phyloP scores from a whole-genome alignment of 2,888 invertebrate genomes.

The Drosophila melanosoma region DNA sequence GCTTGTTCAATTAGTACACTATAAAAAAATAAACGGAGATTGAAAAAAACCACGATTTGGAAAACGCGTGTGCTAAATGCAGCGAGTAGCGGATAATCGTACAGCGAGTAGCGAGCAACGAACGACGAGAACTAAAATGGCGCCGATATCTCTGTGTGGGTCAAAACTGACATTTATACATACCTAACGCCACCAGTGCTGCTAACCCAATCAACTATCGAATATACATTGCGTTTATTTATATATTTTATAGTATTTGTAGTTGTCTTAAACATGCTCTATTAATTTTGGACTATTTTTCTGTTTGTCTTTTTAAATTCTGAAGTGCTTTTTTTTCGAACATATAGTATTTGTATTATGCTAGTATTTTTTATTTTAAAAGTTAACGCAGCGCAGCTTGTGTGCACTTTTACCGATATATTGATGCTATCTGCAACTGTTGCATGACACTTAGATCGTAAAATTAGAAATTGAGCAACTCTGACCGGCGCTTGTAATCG shows the following conservation, averaged over 20 bases:
- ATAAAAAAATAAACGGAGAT: conserved; percentile 61
- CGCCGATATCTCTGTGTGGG: conserved; percentile 53
- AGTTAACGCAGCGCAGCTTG: background rate
- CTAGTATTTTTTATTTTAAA: background rate
- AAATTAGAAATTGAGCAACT: background rate
- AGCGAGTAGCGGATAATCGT: conserved; percentile 54
- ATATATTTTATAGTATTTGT: background rate
- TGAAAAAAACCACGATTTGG: conserved; percentile 74
- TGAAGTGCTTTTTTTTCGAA: background rate
- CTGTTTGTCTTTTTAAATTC: background rate
- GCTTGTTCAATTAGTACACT: conserved; percentile 44
- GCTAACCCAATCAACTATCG: conserved; percentile 10
- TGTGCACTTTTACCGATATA: background rate
- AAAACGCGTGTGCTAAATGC: conserved; percentile 68
- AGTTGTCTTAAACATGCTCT: background rate
- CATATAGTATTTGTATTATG: no score
- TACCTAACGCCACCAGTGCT: background rate
- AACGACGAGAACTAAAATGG: conserved; percentile 60
- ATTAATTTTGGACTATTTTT: background rate
- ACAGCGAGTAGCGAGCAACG: conserved; percentile 46
- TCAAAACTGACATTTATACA: conserved; percentile 9
- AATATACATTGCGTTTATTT: background rate
- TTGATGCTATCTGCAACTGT: conserved; percentile 3
- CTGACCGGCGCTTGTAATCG: conserved; percentile 7
- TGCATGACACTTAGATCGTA: background rate